Evolutionary conservation across 1,140 invertebrate species (phyloP).

Genomic region (Bombus sylvicola): DNA sequence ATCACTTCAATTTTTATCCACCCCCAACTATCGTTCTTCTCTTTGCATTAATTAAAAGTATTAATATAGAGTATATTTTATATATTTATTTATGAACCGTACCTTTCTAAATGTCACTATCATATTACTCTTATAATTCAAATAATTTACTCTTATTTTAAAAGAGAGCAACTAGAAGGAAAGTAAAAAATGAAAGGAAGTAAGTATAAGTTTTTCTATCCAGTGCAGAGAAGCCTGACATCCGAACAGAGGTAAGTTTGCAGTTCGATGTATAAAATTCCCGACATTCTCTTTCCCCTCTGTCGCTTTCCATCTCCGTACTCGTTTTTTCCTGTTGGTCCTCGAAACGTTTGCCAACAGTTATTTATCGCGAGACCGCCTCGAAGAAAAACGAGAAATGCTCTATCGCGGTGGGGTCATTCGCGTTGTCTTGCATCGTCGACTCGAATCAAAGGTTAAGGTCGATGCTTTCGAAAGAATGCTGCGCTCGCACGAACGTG

Average conservation of each 20-base stretch:
- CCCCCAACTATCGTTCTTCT: too few species aligned
- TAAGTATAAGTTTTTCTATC: not conserved
- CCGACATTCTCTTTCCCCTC: not conserved
- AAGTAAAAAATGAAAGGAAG: too few species aligned
- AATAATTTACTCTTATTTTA: too few species aligned
- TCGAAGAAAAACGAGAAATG: conserved; percentile 25
- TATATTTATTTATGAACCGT: too few species aligned
- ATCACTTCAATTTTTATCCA: too few species aligned
- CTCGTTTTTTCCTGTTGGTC: not conserved
- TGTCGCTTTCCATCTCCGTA: conserved; percentile 4
- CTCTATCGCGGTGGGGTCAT: not conserved
- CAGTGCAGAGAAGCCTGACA: not conserved
- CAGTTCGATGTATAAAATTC: conserved; percentile 34
- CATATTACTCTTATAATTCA: too few species aligned
- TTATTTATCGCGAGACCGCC: conserved; percentile 43
- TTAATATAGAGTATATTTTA: too few species aligned
- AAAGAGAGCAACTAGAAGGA: not conserved
- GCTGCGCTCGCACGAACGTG: not conserved
- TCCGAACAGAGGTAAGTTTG: not conserved
- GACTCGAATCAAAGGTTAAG: conserved; percentile 8
- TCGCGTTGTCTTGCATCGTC: not conserved
- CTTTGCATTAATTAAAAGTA: too few species aligned
- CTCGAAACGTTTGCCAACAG: conserved; percentile 48
- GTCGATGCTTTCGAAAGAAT: conserved; percentile 18
- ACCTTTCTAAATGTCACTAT: too few species aligned